Base-by-base conservation (phyloP, 1,140 invertebrate species). In the Ceratoteleas bidentatus region DNA sequence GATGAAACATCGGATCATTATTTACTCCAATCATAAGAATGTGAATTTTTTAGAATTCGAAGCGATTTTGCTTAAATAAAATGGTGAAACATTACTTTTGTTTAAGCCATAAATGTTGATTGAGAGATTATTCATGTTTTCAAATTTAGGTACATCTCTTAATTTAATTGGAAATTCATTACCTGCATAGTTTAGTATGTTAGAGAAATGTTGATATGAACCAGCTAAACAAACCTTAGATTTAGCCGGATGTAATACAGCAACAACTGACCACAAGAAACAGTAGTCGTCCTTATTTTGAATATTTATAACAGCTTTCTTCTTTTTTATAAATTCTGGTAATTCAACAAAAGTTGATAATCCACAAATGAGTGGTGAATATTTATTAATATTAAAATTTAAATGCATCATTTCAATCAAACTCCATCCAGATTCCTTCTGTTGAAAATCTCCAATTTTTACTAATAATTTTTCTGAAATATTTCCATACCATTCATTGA, bases 311-410 rank as follows among this genome's bases (percentile, higher is more conserved):
- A 47, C 43, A 6, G 43, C 43, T 47, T 47, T 47, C 24, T 52
- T 52, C 5, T 52, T 52, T 52, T 52, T 52, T 15, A 16, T 52
- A 15, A 52, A 52, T 6, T 52, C 15, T 15, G 49, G 15, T 16
- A 52, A 16, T 15, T 52, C 49, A 52, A 47, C 11, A 11, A 47
- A 47, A 7, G 43, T 47, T 7, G 43, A 47, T 47, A 5, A 9
- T 6, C 43, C 43, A 47, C 43, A 9, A 11, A 3, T 47, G 3
- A 47, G 4, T 47, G 43, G 11, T 47, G 43, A 47, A 47, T 47
- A 47, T 11, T 47, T 47, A 11, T 47, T 47, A n/a, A n/a, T n/a
- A n/a, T 47, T 47, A 5, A n/a, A 47, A 47, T 7, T 7, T 6
- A 47, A 47, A 47, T 13, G 10, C 4, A 7, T 6, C 4, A 47